Conservation (phyloP, 2,797 vertebrate species). For the Coregonus ussuriensis region DNA sequence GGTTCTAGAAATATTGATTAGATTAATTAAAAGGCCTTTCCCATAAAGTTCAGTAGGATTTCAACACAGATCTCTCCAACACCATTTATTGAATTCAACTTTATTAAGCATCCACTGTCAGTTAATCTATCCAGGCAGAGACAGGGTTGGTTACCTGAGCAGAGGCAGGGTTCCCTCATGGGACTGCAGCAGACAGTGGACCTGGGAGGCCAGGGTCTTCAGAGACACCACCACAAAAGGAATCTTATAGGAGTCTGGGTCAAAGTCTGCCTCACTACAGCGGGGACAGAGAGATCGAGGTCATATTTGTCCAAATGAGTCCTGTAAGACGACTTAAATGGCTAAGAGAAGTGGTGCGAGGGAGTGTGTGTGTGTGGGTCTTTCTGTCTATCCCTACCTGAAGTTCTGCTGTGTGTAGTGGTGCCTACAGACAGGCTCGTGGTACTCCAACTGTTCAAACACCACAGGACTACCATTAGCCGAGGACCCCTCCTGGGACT, state of each 20-base stretch:
- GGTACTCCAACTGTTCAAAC: slow-evolving; percentile 96
- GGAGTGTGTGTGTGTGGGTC: neutral
- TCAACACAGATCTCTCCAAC: no score
- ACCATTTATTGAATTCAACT: no score
- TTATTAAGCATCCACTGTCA: neutral
- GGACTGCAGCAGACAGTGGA: slow-evolving; percentile 91
- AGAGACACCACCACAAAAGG: slow-evolving; percentile 90
- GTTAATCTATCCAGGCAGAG: neutral
- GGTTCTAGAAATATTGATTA: no score
- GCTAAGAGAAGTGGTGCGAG: no score
- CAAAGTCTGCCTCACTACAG: slow-evolving; percentile 91
- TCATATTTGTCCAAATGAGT: neutral
- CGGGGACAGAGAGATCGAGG: neutral
- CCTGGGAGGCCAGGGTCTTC: slow-evolving; percentile 88
- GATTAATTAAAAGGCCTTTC: no score
- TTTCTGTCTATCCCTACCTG: slow-evolving; percentile 72
- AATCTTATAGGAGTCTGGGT: slow-evolving; percentile 92
- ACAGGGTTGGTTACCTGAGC: slow-evolving; percentile 80
- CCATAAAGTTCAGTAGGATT: no score
- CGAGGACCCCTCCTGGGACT: slow-evolving; percentile 90
- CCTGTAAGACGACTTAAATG: neutral
- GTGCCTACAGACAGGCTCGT: slow-evolving; percentile 90
- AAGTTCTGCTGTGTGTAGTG: slow-evolving; percentile 86
- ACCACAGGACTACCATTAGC: slow-evolving; percentile 90
- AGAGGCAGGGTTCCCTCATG: slow-evolving; percentile 94